phyloP scores from a whole-genome alignment of 2,888 invertebrate species.

The Acanthosepion lycidas region DNA sequence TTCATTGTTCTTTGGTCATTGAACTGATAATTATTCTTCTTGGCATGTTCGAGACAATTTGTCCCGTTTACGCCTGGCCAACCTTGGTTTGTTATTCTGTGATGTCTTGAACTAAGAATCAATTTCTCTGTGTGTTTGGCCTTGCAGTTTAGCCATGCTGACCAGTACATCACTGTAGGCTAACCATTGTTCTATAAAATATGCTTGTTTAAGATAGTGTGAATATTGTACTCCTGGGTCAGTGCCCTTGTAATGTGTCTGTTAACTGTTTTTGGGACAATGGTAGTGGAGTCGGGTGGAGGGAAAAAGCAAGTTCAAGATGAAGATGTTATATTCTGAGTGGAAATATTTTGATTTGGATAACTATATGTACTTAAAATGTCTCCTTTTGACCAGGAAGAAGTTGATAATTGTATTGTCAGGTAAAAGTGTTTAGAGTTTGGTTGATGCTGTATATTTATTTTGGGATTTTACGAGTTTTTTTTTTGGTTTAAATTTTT shows the following conservation, averaged over 20 bases:
- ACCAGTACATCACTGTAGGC: background rate
- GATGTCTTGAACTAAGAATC: slow-evolving; percentile 33
- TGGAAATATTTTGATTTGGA: too few species aligned
- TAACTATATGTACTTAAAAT: too few species aligned
- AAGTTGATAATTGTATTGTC: too few species aligned
- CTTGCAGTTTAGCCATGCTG: background rate
- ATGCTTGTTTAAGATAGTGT: slow-evolving; percentile 18
- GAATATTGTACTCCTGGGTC: background rate
- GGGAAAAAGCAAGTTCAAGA: too few species aligned
- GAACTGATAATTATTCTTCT: background rate
- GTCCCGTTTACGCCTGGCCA: background rate
- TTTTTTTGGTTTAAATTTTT: too few species aligned
- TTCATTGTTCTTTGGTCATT: slow-evolving; percentile 1
- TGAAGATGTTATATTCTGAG: too few species aligned
- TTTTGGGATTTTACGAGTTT: too few species aligned
- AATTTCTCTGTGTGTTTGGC: slow-evolving; percentile 18
- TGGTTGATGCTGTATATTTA: too few species aligned
- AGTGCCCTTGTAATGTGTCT: background rate
- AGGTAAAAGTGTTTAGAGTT: too few species aligned
- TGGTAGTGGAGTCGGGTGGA: background rate
- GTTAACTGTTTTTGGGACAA: background rate
- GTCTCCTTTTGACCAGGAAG: too few species aligned
- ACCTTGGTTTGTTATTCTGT: background rate
- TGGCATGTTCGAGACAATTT: slow-evolving; percentile 33
- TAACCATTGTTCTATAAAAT: background rate